These are phyloP conservation scores for Volucella inflata DNA, from an alignment of 2,888 invertebrate genomes.

Conservation along the genomic window DNA sequence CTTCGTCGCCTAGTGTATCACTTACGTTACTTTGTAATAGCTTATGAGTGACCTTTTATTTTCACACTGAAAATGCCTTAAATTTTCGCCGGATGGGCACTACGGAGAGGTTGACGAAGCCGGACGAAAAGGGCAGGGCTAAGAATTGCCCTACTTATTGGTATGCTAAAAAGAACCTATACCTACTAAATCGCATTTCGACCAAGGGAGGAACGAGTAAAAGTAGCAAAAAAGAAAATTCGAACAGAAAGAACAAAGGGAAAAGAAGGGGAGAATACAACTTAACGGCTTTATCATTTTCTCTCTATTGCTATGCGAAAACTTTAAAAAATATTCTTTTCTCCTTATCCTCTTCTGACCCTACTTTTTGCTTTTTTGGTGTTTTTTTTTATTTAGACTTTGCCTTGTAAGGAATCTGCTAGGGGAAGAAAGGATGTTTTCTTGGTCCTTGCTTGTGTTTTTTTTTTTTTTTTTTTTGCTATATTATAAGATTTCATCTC, in stretches of 20 bases:
- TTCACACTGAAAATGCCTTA: conserved; percentile 32
- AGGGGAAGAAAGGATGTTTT: conserved; percentile 33
- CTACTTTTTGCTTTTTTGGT: background rate
- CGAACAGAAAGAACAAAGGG: background rate
- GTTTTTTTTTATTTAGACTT: too few species aligned
- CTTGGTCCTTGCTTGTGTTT: too few species aligned
- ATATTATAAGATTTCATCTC: conserved; percentile 1
- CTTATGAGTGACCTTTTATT: conserved; percentile 35
- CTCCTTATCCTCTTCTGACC: conserved; percentile 9
- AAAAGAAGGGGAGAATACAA: conserved; percentile 29
- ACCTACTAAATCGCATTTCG: conserved; percentile 27
- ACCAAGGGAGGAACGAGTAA: background rate
- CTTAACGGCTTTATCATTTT: conserved; percentile 61
- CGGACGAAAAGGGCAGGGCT: background rate
- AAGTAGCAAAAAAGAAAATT: conserved; percentile 1
- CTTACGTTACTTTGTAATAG: conserved; percentile 11
- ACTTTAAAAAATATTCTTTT: conserved; percentile 52
- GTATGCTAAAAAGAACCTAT: conserved; percentile 34
- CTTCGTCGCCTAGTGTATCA: conserved; percentile 18
- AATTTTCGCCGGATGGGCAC: conserved; percentile 12
- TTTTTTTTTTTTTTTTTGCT: conserved; percentile 8
- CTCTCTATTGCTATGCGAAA: conserved; percentile 39
- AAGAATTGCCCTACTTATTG: conserved; percentile 21
- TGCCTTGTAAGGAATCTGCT: too few species aligned
- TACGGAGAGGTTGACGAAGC: too few species aligned